A percentile compares a stretch with the other conserved stretches of the same genome.
These are phyloP conservation scores for Proterorhinus semilunaris DNA, from an alignment of 2,113 vertebrate species.

Conservation along the genomic window DNA sequence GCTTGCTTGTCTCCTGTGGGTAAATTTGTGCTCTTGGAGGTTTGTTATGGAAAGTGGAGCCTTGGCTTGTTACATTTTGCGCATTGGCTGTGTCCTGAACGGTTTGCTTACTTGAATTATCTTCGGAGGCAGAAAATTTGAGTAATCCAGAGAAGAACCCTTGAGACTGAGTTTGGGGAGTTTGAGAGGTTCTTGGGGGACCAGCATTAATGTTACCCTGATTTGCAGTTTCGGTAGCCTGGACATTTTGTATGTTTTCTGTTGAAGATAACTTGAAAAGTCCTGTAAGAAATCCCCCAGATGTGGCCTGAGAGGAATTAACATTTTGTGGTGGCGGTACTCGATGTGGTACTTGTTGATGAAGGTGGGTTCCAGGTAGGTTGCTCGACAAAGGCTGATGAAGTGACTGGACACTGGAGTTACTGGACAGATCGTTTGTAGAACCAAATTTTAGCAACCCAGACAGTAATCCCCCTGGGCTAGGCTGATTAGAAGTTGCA, in stretches of 20 bases:
- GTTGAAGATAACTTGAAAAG: conserved; percentile 79
- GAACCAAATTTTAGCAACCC: conserved; percentile 69
- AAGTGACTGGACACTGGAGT: conserved; percentile 1
- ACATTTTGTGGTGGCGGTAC: conserved; percentile 42
- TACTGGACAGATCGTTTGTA: conserved; percentile 50
- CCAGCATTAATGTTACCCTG: conserved; percentile 15
- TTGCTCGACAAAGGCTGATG: conserved; percentile 44
- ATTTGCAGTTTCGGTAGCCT: conserved; percentile 33
- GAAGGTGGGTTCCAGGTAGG: conserved; percentile 35
- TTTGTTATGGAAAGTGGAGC: conserved; percentile 14
- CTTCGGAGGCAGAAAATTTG: conserved; percentile 62
- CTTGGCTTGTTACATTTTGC: conserved; percentile 28
- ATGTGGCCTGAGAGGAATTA: conserved; percentile 26
- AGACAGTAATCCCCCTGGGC: conserved; percentile 73
- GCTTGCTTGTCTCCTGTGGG: conserved; percentile 43
- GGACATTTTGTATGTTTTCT: conserved; percentile 65
- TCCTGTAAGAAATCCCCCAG: conserved; percentile 52
- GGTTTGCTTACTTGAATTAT: conserved; percentile 51
- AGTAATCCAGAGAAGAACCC: conserved; percentile 72
- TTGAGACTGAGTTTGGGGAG: conserved; percentile 31
- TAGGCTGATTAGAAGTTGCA: conserved; percentile 45
- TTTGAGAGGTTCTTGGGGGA: conserved; percentile 35
- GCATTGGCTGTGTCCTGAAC: conserved; percentile 24
- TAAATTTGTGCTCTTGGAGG: conserved; percentile 24
- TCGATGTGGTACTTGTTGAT: conserved; percentile 25